Evolutionary conservation across 2,797 vertebrate species (phyloP), one percentile per base, ranked within the genome.

Genomic region (Neostethus bicornis): DNA sequence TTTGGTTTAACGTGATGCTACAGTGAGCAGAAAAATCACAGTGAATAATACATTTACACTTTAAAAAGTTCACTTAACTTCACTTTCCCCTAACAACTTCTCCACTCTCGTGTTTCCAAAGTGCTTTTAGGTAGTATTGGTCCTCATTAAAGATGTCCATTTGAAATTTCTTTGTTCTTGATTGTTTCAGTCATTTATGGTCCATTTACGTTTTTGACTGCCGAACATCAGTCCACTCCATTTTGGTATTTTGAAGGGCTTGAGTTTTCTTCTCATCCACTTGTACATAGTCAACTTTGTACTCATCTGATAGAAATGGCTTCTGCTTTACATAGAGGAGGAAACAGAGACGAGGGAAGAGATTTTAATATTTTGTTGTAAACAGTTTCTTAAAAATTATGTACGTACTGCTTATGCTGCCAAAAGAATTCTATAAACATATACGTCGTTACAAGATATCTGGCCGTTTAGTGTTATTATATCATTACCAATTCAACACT

Each of bases 261-360:
- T 97, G 96, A 12, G 97, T 99, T 89, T 96, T 98, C 91, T 96
- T 94, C 70, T 98, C 95, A 32, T 99, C 97, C 59, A 99, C 96
- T 73, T 95, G 92, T 46, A 98, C 97, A 0, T 99, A 99, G 83
- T 99, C 96, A 57, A 99, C 97, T 60, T 91, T 89, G 69, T 97
- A 90, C 11, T 97, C 96, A 60, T 99, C 92, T 2, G 75, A 77
- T 59, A 91, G 73, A 42, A 85, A 73, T 8, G 90, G 83, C 76
- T 99, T 98, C 97, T 99, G 87, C 44, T 61, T 5, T 66, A 70
- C 55, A 56, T 0, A n/a, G 7, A 63, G 19, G 11, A 47, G 23
- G 29, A 50, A 26, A 60, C 5, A n/a, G 2, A 38, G 5, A 45
- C 24, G 8, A 38, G 6, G 21, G 16, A 10, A 38, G 9, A 38